Conservation (phyloP, 2,797 vertebrate genomes). For the Molossus alvarezi region DNA sequence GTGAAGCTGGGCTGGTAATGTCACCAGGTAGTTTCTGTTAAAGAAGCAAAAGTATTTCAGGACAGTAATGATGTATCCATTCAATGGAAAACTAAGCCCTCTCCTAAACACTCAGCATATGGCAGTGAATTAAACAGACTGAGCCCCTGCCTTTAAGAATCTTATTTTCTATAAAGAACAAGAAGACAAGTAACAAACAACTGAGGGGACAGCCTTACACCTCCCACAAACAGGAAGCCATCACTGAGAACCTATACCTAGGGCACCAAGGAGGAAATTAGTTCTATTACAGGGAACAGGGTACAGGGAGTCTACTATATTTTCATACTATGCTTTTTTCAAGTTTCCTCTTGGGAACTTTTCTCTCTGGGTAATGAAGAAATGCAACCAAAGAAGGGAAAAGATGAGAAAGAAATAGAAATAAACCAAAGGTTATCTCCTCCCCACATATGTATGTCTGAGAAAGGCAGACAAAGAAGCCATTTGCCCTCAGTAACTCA, state of each 20-base stretch:
- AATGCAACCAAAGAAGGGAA: conserved; percentile 18
- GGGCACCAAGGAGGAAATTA: neutral
- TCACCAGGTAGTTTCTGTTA: conserved; percentile 86
- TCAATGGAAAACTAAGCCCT: neutral
- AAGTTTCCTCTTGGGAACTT: neutral
- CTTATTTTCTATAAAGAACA: conserved; percentile 17
- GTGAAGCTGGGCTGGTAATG: conserved; percentile 83
- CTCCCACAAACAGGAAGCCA: neutral
- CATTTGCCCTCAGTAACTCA: neutral
- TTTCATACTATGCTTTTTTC: neutral
- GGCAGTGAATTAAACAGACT: neutral
- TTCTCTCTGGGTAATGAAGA: conserved; percentile 41
- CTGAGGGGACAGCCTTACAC: neutral
- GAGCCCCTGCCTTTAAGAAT: neutral
- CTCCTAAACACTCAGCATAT: neutral
- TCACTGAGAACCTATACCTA: neutral
- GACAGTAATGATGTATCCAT: neutral
- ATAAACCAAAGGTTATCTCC: neutral
- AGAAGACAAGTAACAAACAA: neutral
- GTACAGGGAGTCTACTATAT: neutral
- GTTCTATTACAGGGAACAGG: neutral
- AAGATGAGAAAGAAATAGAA: conserved; percentile 21
- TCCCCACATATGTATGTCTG: neutral
- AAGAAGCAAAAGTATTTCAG: conserved; percentile 63
- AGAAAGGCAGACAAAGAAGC: neutral